Base-by-base conservation (phyloP, 2,888 invertebrate species). In the Clostera curtula region DNA sequence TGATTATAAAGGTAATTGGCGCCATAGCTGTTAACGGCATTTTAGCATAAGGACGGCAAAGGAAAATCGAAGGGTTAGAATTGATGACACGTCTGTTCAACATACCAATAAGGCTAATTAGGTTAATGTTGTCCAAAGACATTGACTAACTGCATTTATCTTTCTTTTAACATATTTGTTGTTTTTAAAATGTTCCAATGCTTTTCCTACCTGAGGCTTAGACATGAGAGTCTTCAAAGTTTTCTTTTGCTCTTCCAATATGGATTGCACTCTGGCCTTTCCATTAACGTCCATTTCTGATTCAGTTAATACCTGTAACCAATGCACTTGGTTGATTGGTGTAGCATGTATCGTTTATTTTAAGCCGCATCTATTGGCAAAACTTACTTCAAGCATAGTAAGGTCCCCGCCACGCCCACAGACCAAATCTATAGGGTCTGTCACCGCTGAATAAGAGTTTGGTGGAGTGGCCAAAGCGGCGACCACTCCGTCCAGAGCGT, bases 351-450 rank as follows among this genome's bases (percentile, higher is more conserved):
- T n/a, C n/a, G n/a, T n/a, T n/a, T n/a, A n/a, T n/a, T n/a, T n/a
- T n/a, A n/a, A n/a, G n/a, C n/a, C n/a, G n/a, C n/a, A n/a, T n/a
- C n/a, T n/a, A n/a, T n/a, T n/a, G n/a, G n/a, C 11, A 5, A n/a
- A 21, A 10, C 25, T 44, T 8, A 88, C 87, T 79, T 93, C 91
- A 25, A 94, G 72, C 86, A 93, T 90, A 6, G 87, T 85, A 4
- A 91, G 71, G 59, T 93, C 93, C 0, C 93, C 93, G 1, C 92
- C 93, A 15, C 93, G 85, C 4, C 90, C 90, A 46, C 90, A 92
- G n/a, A 90, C 92, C 49, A 93, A 72, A 52, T 93, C 93, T 3
- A 93, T 92, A 0, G 93, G 91, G 59, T 93, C 93, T 0, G 85
- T 85, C 12, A 93, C 89, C 0, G 92, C 92, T 0, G 92, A 92